Percentiles rank a stretch among this genome's conserved stretches.
phyloP scores from a whole-genome alignment of 2,888 invertebrate genomes.

The Ryuthela nishihirai region DNA sequence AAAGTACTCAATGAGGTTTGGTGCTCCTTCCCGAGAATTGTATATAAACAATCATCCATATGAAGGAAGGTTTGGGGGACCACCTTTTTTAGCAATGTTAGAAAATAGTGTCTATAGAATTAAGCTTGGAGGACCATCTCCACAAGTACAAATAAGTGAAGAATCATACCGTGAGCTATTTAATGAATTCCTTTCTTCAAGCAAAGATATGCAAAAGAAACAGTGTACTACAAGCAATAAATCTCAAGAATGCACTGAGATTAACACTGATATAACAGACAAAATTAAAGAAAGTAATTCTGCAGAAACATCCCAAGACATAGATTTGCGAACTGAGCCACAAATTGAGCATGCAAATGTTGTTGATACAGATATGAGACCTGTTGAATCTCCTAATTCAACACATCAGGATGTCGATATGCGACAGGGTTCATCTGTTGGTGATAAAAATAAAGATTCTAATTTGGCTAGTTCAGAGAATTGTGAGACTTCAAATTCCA shows the following conservation, averaged over 20 bases:
- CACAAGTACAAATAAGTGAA: slow-evolving; percentile 86
- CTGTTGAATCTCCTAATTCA: background rate
- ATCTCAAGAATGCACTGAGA: too few relatives aligned
- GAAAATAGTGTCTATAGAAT: slow-evolving; percentile 57
- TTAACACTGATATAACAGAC: too few relatives aligned
- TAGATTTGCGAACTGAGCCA: too few relatives aligned
- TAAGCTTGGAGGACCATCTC: slow-evolving; percentile 83
- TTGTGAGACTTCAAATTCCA: background rate
- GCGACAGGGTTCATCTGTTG: slow-evolving; percentile 45
- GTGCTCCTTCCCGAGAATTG: slow-evolving; percentile 41
- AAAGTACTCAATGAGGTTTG: slow-evolving; percentile 37
- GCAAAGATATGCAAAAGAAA: too few relatives aligned
- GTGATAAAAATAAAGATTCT: background rate
- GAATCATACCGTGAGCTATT: slow-evolving; percentile 67
- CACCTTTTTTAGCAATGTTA: slow-evolving; percentile 64
- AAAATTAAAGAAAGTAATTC: too few relatives aligned
- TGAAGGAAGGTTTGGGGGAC: slow-evolving; percentile 89
- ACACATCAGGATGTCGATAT: slow-evolving; percentile 57
- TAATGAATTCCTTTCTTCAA: too few relatives aligned
- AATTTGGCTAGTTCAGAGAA: background rate
- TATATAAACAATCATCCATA: slow-evolving; percentile 68
- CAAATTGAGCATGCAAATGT: background rate
- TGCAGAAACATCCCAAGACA: too few relatives aligned
- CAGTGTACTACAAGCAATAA: too few relatives aligned
- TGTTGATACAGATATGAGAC: background rate